These are phyloP conservation scores for Galeopterus variegatus DNA, from an alignment of 2,113 vertebrate genomes.

Conservation along the genomic window DNA sequence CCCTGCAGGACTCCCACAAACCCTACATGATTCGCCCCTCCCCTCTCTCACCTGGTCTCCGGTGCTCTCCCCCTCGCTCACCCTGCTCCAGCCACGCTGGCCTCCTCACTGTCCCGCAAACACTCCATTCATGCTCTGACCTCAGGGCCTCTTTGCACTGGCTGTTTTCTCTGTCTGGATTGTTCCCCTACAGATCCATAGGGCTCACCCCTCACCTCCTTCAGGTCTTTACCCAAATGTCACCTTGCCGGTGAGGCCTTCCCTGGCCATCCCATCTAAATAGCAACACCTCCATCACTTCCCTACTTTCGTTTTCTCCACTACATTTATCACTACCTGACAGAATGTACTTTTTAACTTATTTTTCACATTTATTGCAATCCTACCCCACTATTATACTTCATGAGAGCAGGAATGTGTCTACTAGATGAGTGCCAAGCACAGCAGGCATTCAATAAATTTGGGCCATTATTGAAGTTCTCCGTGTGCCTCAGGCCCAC, in stretches of 20 bases:
- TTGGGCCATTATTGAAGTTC: neutral
- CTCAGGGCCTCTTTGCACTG: constrained; percentile 5
- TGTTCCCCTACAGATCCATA: neutral
- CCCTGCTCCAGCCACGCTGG: neutral
- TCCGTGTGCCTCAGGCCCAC: neutral
- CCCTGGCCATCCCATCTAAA: neutral
- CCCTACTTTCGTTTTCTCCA: neutral
- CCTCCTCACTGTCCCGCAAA: neutral
- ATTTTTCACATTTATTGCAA: neutral
- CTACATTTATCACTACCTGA: neutral
- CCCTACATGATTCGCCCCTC: neutral
- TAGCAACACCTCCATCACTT: neutral
- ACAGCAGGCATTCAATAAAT: neutral
- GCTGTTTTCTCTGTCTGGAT: neutral
- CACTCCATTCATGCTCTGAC: neutral
- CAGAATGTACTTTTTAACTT: neutral
- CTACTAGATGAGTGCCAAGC: neutral
- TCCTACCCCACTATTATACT: neutral
- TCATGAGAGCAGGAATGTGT: neutral
- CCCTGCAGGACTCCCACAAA: neutral
- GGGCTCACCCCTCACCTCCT: neutral
- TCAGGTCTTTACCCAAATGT: neutral
- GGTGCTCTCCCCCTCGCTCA: neutral
- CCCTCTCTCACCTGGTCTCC: neutral
- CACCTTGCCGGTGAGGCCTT: neutral